These are phyloP conservation scores for Aradophagus sp. DNA, from an alignment of 1,140 invertebrate species.

Conservation along the genomic window DNA sequence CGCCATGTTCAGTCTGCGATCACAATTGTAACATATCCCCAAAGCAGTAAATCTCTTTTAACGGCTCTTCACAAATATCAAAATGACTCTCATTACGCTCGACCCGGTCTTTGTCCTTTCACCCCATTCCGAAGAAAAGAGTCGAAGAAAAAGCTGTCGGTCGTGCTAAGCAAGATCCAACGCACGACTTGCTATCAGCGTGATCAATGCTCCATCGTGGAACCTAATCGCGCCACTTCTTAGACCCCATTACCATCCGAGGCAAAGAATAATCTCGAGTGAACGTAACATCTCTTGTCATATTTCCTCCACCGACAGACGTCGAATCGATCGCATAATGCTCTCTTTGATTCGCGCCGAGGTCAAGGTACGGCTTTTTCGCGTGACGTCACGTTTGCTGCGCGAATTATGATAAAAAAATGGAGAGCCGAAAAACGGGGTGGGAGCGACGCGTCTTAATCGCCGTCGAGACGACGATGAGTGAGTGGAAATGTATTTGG, in stretches of 20 bases:
- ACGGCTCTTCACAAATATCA: constrained; percentile 14
- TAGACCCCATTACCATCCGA: no score
- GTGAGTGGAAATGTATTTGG: constrained; percentile 59
- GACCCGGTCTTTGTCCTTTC: constrained; percentile 7
- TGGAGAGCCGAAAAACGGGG: background rate
- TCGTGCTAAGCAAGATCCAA: constrained; percentile 1
- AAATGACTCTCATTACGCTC: constrained; percentile 18
- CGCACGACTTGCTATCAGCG: constrained; percentile 13
- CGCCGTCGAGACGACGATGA: constrained; percentile 41
- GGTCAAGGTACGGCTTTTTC: background rate
- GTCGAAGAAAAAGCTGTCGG: constrained; percentile 10
- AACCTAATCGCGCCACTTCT: constrained; percentile 20
- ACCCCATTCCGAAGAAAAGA: constrained; percentile 1
- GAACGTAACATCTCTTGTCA: no score
- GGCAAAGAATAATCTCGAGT: no score
- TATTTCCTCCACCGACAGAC: constrained; percentile 11
- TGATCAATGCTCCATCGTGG: constrained; percentile 24
- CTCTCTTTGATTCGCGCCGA: background rate
- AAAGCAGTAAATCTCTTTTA: constrained; percentile 15
- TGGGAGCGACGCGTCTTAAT: constrained; percentile 4
- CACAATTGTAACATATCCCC: constrained; percentile 20
- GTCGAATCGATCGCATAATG: no score
- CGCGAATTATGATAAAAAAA: background rate
- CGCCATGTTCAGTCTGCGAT: background rate
- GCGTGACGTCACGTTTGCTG: no score